Percentiles rank a stretch among this genome's conserved stretches.
phyloP scores from a whole-genome alignment of 2,113 vertebrate species.

The Nicator chloris region DNA sequence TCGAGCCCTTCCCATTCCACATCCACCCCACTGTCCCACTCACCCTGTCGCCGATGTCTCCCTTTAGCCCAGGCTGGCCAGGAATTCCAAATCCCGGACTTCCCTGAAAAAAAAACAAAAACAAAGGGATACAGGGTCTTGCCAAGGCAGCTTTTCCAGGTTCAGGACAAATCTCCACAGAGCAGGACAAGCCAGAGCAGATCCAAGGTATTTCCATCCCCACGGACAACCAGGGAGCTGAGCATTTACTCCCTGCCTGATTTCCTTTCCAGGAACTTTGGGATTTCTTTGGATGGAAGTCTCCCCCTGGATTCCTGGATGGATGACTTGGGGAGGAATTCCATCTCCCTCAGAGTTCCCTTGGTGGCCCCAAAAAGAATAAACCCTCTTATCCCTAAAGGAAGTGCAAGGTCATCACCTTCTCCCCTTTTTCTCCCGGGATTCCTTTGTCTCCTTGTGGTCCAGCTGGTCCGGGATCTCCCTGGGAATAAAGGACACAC shows the following conservation, averaged over 20 bases:
- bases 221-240: background rate
- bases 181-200: background rate
- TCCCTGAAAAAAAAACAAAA: conserved; percentile 64
- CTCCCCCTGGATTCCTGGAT: background rate
- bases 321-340: background rate
- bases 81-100: conserved; percentile 88
- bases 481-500: conserved; percentile 62
- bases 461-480: conserved; percentile 79
- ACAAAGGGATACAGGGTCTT: background rate
- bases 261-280: background rate
- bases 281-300: background rate
- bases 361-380: background rate
- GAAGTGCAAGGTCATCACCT: conserved; percentile 60
- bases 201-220: background rate
- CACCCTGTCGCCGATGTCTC: conserved; percentile 86
- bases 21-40: background rate
- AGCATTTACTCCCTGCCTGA: accelerated
- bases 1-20: background rate
- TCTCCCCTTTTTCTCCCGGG: conserved; percentile 83
- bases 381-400: background rate
- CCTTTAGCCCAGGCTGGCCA: conserved; percentile 83
- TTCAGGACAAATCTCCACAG: background rate
- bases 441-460: conserved; percentile 78
- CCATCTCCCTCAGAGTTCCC: background rate
- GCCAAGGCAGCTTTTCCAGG: background rate